Conservation (phyloP, 53 echinoderm and acorn worm genomes). For the Stichopus horrens region DNA sequence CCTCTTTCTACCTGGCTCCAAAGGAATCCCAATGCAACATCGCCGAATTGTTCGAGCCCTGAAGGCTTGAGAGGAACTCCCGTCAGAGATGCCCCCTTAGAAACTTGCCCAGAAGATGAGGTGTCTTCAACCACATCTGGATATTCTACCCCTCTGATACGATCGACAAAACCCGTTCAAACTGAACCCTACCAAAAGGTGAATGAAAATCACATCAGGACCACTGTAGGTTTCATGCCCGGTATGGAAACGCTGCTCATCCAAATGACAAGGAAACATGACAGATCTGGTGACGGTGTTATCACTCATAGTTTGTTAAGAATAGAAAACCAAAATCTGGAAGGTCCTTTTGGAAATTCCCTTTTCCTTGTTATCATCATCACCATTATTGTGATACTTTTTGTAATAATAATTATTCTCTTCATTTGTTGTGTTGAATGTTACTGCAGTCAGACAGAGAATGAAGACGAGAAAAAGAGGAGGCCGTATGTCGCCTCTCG, state of each 20-base stretch:
- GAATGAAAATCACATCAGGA: no score
- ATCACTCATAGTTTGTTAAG: neutral
- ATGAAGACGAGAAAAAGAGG: neutral
- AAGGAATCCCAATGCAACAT: neutral
- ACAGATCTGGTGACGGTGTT: no score
- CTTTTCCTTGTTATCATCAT: neutral
- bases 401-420: neutral
- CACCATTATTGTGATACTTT: neutral
- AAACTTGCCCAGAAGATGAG: neutral
- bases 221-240: no score
- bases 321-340: neutral
- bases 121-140: neutral
- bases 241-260: neutral
- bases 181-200: no score
- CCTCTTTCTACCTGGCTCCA: conserved; percentile 15
- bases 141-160: neutral
- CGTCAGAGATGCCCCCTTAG: neutral
- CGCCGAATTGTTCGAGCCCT: conserved; percentile 5
- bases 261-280: no score
- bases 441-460: neutral
- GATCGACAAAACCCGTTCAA: no score
- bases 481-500: neutral
- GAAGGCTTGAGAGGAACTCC: neutral
- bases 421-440: neutral
- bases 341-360: neutral